Evolutionary conservation across 2,888 invertebrate species (phyloP).

Genomic region (Agriopis marginaria): DNA sequence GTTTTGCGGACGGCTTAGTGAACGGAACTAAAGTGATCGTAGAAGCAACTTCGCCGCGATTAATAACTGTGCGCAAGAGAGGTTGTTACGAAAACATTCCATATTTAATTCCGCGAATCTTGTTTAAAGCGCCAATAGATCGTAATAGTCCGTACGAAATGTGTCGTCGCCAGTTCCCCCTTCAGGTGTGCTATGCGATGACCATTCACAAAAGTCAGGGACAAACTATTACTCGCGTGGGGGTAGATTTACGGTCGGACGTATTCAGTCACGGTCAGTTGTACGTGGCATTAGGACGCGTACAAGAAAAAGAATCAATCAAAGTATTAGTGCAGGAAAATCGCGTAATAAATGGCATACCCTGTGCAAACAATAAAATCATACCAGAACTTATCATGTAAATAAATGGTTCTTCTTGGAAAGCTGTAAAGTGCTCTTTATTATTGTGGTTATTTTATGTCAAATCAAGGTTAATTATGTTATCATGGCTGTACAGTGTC

Average conservation of each 20-base stretch:
- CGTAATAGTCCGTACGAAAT: slow-evolving; percentile 21
- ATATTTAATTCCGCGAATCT: slow-evolving; percentile 19
- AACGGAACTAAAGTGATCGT: slow-evolving; percentile 5
- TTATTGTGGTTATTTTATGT: too few relatives aligned
- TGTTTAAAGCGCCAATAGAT: slow-evolving; percentile 6
- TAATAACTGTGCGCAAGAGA: slow-evolving; percentile 12
- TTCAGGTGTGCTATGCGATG: slow-evolving; percentile 27
- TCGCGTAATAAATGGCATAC: neutral
- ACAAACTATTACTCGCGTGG: slow-evolving; percentile 21
- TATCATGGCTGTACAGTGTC: too few relatives aligned
- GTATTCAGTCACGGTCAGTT: neutral
- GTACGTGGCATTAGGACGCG: slow-evolving; percentile 3
- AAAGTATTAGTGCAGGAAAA: neutral
- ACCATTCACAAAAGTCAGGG: slow-evolving; percentile 26
- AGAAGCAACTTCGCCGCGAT: slow-evolving; percentile 6
- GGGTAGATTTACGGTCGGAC: slow-evolving; percentile 9
- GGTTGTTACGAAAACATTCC: neutral
- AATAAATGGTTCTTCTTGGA: neutral
- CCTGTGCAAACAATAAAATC: neutral
- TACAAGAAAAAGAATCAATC: neutral
- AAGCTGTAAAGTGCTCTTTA: too few relatives aligned
- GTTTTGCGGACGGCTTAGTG: slow-evolving; percentile 10
- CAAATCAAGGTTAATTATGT: too few relatives aligned
- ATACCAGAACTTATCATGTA: neutral
- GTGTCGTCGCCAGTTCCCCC: slow-evolving; percentile 24